phyloP scores from a whole-genome alignment of 2,888 invertebrate species.

The Pelosia muscerda region DNA sequence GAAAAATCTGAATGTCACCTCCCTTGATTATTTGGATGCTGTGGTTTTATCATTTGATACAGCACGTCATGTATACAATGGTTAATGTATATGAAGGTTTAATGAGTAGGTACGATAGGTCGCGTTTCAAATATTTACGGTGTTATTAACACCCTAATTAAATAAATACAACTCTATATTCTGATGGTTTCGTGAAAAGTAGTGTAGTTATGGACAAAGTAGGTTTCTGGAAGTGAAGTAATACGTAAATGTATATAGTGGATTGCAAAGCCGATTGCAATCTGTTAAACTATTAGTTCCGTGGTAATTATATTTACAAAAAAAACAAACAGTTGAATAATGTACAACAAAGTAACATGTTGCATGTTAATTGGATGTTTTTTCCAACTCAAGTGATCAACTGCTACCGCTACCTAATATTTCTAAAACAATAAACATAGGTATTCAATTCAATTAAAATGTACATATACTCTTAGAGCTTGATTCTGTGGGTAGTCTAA shows the following conservation, averaged over 20 bases:
- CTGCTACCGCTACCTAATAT: slow-evolving; percentile 8
- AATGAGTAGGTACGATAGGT: neutral
- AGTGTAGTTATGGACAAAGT: neutral
- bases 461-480: slow-evolving; percentile 21
- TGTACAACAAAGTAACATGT: slow-evolving; percentile 13
- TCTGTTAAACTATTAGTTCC: neutral
- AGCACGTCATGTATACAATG: slow-evolving; percentile 16
- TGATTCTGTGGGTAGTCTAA: slow-evolving; percentile 44
- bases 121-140: neutral
- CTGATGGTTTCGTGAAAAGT: neutral
- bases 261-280: neutral
- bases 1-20: slow-evolving; percentile 78
- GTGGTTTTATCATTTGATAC: slow-evolving; percentile 34
- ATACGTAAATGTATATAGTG: neutral
- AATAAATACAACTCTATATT: no score
- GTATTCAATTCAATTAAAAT: slow-evolving; percentile 28
- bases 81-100: slow-evolving; percentile 11
- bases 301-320: slow-evolving; percentile 2
- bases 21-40: slow-evolving; percentile 62
- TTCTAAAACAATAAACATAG: slow-evolving; percentile 17
- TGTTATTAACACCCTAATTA: neutral
- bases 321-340: slow-evolving; percentile 7
- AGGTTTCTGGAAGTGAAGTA: neutral
- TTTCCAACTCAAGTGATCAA: slow-evolving; percentile 7
- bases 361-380: slow-evolving; percentile 14